These are phyloP conservation scores for Helicoverpa armigera DNA, from an alignment of 1,140 invertebrate genomes.

Conservation along the genomic window DNA sequence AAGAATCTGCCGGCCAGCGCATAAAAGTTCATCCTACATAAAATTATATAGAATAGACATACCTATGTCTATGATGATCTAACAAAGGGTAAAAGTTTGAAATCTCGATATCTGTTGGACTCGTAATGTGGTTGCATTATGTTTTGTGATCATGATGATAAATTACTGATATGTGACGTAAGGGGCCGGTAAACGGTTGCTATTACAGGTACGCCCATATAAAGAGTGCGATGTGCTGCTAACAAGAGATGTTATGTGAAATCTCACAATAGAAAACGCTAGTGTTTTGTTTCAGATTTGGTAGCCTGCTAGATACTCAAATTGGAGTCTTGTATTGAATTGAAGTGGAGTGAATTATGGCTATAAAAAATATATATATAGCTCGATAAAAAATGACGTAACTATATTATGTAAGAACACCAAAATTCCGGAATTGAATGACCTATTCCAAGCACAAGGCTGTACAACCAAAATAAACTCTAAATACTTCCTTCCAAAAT, in stretches of 20 bases:
- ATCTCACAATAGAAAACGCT: neutral
- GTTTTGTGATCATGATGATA: slow-evolving; percentile 31
- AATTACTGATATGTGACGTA: slow-evolving; percentile 36
- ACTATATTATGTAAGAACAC: neutral
- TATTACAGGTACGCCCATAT: neutral
- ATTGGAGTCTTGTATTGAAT: too few species aligned
- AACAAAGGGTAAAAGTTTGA: slow-evolving; percentile 18
- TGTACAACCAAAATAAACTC: slow-evolving; percentile 1
- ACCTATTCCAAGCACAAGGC: slow-evolving; percentile 22
- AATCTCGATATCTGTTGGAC: slow-evolving; percentile 24
- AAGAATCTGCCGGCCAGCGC: slow-evolving; percentile 11
- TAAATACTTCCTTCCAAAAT: slow-evolving; percentile 17
- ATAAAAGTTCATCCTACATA: slow-evolving; percentile 2
- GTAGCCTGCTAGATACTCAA: too few species aligned
- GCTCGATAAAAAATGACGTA: too few species aligned
- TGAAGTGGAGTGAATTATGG: neutral
- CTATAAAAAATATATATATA: too few species aligned
- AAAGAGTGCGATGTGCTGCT: neutral
- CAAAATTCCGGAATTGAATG: neutral
- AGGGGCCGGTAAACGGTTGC: slow-evolving; percentile 8
- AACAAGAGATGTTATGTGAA: neutral
- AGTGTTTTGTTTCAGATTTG: neutral
- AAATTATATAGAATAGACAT: neutral
- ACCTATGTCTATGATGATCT: slow-evolving; percentile 17
- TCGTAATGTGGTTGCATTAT: slow-evolving; percentile 31